Percentiles rank a stretch among this genome's conserved stretches.
These are phyloP conservation scores for Euplexia lucipara DNA, from an alignment of 2,888 invertebrate species.

Conservation along the genomic window DNA sequence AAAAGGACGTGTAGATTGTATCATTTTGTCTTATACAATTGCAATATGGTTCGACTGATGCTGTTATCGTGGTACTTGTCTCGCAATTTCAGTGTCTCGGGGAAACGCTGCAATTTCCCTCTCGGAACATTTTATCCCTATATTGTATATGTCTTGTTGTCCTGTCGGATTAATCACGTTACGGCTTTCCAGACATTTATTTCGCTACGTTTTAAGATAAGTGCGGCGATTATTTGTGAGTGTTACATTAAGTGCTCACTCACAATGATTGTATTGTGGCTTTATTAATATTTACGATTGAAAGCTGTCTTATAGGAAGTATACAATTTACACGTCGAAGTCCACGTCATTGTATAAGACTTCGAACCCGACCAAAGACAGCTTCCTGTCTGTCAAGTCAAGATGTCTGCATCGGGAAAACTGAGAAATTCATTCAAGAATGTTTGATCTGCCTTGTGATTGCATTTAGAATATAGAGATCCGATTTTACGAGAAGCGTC, in stretches of 20 bases:
- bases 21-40: constrained; percentile 68
- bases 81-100: constrained; percentile 73
- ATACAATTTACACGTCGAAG: constrained; percentile 12
- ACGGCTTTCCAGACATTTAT: constrained; percentile 69
- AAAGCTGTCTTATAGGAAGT: constrained; percentile 7
- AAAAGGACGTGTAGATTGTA: constrained; percentile 66
- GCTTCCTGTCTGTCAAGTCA: constrained; percentile 34
- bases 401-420: constrained; percentile 54
- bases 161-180: constrained; percentile 77
- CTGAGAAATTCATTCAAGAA: constrained; percentile 61
- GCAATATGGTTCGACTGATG: constrained; percentile 73
- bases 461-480: constrained; percentile 70
- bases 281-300: constrained; percentile 18
- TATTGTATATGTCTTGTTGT: constrained; percentile 63
- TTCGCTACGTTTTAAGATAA: constrained; percentile 64
- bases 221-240: constrained; percentile 33
- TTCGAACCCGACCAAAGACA: constrained; percentile 1
- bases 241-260: constrained; percentile 42
- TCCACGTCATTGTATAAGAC: background rate
- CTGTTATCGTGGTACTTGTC: constrained; percentile 69
- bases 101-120: constrained; percentile 77
- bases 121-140: constrained; percentile 75
- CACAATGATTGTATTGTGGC: constrained; percentile 9
- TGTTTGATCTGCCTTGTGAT: constrained; percentile 68
- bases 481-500: constrained; percentile 80